Percentiles rank a stretch among this genome's conserved stretches.
These are phyloP conservation scores for Agriopis leucophaearia DNA, from an alignment of 2,888 invertebrate genomes.

Conservation along the genomic window DNA sequence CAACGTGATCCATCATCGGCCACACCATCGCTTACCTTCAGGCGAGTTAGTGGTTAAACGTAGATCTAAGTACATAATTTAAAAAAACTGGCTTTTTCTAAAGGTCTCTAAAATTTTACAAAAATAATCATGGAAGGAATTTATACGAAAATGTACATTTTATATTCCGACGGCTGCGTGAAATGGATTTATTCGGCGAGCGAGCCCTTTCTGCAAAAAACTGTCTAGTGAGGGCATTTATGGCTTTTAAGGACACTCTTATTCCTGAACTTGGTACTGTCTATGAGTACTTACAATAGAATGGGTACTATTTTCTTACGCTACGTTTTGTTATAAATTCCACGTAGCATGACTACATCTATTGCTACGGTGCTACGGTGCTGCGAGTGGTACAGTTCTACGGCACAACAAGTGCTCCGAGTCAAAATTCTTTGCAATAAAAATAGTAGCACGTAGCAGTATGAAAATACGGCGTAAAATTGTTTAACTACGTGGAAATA, in stretches of 20 bases:
- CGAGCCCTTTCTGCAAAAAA: constrained; percentile 13
- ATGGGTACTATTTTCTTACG: no score
- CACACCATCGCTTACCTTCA: no score
- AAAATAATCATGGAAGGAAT: neutral
- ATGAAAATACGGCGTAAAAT: neutral
- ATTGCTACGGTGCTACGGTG: neutral
- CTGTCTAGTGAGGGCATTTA: constrained; percentile 8
- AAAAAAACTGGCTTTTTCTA: no score
- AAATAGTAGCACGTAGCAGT: neutral
- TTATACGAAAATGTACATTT: constrained; percentile 8
- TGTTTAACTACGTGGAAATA: constrained; percentile 2
- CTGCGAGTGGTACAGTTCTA: neutral
- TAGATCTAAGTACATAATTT: no score
- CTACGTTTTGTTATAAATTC: neutral
- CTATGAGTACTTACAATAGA: neutral
- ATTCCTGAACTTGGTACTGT: neutral
- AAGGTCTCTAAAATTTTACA: constrained; percentile 1
- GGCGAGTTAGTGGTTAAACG: no score
- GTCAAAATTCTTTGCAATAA: neutral
- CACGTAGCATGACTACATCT: no score
- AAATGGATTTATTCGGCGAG: constrained; percentile 17
- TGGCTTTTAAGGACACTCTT: constrained; percentile 7
- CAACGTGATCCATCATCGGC: no score
- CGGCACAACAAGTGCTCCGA: no score
- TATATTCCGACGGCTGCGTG: constrained; percentile 5